Base-by-base conservation (phyloP, 2,797 vertebrate species). In the Pithecia hirsuta region DNA sequence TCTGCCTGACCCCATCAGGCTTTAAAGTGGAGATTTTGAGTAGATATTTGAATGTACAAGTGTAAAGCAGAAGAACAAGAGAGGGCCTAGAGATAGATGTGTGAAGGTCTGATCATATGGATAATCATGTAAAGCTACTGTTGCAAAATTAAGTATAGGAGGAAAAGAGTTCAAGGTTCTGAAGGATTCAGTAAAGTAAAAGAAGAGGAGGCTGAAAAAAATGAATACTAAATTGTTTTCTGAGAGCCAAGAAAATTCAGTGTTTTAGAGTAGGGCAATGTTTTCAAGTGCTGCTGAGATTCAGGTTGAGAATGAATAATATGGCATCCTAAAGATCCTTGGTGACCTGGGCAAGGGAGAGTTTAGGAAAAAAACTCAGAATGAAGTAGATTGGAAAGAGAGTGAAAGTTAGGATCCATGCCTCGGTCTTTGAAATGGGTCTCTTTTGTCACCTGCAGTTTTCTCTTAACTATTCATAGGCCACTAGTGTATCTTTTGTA, bases 231-330 rank as follows among this genome's bases (percentile, higher is more conserved):
- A 41, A 17, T 75, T 14, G 4, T 28, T 82, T 82, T 46, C 76
- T 30, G 9, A 33, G 36, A 74, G 12, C 1, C 7, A 70, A 24
- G 26, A 86, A 75, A 57, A 80, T 57, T 33, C n/a, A 7, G 0
- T 78, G 30, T 41, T 81, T 78, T 59, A 90, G 24, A 78, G 17
- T 67, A 5, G 59, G 72, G 48, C 13, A 9, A 8, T 81, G 76
- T 95, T 96, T 70, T 76, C 74, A 83, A 81, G 46, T 75, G 19
- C 22, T 89, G 13, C 70, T 75, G 52, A 95, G 75, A 83, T 44
- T 7, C 4, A 33, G 13, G 33, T 67, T 76, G 75, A 87, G 50
- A 93, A 76, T 41, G 44, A 82, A 52, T 33, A 36, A 8, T 57
- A 50, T 87, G 24, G 1, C 61, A 83, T 94, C 30, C 30, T 64